These are phyloP conservation scores for Acanthochromis polyacanthus DNA, from an alignment of 2,113 vertebrate genomes.

Conservation along the genomic window DNA sequence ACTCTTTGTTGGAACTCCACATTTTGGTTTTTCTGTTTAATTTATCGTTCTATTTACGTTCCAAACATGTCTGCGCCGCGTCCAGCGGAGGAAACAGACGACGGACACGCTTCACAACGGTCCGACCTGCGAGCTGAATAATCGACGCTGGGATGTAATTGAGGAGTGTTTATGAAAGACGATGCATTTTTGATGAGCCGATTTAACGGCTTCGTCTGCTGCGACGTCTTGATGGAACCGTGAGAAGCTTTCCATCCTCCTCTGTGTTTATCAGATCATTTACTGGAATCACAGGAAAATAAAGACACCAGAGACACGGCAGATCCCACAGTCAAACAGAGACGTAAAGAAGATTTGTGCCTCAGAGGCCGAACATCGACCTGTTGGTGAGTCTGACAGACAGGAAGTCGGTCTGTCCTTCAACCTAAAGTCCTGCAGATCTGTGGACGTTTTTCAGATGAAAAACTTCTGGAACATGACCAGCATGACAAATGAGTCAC, in stretches of 20 bases:
- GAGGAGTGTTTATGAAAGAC: constrained; percentile 38
- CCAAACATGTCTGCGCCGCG: neutral
- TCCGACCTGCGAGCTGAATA: constrained; percentile 10
- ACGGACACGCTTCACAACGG: no score
- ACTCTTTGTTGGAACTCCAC: constrained; percentile 18
- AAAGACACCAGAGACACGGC: no score
- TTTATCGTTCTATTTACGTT: constrained; percentile 31
- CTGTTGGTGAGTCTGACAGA: no score
- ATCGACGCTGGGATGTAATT: constrained; percentile 23
- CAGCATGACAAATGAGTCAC: no score
- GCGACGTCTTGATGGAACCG: neutral
- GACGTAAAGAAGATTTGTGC: no score
- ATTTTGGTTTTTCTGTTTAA: constrained; percentile 46
- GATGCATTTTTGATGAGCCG: constrained; percentile 42
- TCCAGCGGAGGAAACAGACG: no score
- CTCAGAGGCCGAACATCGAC: no score
- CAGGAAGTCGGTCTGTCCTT: no score
- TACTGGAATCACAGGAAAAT: neutral
- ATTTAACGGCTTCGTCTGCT: constrained; percentile 1
- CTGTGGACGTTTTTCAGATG: no score
- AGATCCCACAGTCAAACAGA: no score
- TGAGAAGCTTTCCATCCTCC: neutral
- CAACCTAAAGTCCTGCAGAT: no score
- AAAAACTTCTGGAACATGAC: no score
- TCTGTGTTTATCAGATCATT: neutral